These are phyloP conservation scores for Drusus annulatus DNA, from an alignment of 1,140 invertebrate genomes.

Conservation along the genomic window DNA sequence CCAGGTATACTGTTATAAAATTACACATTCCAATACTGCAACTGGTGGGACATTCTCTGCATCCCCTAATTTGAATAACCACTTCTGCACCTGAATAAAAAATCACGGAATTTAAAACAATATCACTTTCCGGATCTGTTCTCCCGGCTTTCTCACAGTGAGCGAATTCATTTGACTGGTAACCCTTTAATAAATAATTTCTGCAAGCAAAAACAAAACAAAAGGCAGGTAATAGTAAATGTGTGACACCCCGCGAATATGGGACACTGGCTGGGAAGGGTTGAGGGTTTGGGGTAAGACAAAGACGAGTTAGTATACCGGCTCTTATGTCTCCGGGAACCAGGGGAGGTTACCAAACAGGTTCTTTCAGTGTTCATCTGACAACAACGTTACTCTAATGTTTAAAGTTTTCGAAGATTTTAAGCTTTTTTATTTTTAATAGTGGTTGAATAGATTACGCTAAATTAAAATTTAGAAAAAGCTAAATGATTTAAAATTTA, in stretches of 20 bases:
- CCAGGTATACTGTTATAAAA: conserved; percentile 20
- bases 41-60: conserved; percentile 4
- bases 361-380: conserved; percentile 45
- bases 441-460: too few relatives aligned
- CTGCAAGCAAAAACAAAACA: conserved; percentile 49
- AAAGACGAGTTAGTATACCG: conserved; percentile 48
- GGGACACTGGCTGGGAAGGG: conserved; percentile 41
- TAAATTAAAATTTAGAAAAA: too few relatives aligned
- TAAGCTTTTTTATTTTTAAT: too few relatives aligned
- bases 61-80: conserved; percentile 44
- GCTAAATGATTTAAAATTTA: too few relatives aligned
- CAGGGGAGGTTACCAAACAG: conserved; percentile 44
- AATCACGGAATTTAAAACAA: conserved; percentile 46
- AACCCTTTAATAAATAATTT: conserved; percentile 35
- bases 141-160: conserved; percentile 29
- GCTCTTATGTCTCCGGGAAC: background rate
- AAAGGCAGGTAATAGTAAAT: conserved; percentile 40
- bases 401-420: background rate
- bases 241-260: conserved; percentile 45
- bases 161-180: background rate
- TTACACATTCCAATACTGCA: background rate
- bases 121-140: conserved; percentile 24
- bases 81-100: conserved; percentile 33
- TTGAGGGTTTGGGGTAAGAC: conserved; percentile 45
- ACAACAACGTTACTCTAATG: background rate